Evolutionary conservation across 2,113 vertebrate species (phyloP).

Genomic region (Pelusios castaneus): DNA sequence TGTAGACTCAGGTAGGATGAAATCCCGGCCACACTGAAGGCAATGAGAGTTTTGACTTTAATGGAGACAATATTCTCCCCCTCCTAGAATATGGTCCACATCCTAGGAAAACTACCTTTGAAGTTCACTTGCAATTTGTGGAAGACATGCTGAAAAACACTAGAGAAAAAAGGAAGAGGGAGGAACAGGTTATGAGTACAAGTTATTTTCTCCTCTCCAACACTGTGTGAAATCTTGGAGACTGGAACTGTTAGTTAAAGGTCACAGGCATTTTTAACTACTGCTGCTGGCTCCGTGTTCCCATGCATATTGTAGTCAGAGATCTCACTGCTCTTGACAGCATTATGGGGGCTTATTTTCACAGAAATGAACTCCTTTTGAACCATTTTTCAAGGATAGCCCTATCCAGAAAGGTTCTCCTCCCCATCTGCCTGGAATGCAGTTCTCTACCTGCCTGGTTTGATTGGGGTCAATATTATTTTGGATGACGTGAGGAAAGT

Average conservation of each 20-base stretch:
- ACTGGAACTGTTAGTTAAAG: slow-evolving; percentile 39
- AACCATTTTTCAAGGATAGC: neutral
- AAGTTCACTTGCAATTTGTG: slow-evolving; percentile 1
- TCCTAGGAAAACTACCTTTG: neutral
- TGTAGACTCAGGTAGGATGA: neutral
- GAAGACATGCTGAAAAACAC: neutral
- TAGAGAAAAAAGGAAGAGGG: neutral
- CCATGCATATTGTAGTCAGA: neutral
- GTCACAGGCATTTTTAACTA: slow-evolving; percentile 52
- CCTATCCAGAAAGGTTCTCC: neutral
- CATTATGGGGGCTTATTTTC: neutral
- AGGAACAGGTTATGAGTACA: neutral
- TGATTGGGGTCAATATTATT: neutral
- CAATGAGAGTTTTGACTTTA: neutral
- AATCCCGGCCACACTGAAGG: neutral
- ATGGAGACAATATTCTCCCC: neutral
- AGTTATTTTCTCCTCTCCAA: neutral
- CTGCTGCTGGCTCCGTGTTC: slow-evolving; percentile 1
- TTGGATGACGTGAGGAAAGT: neutral
- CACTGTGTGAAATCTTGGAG: neutral
- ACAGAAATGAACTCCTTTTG: slow-evolving; percentile 9
- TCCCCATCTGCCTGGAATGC: neutral
- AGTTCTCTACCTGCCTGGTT: neutral
- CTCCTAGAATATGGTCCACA: neutral
- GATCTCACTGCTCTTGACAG: slow-evolving; percentile 13